Base-by-base conservation (phyloP, 2,113 vertebrate genomes). In the Chloropsis cyanopogon region DNA sequence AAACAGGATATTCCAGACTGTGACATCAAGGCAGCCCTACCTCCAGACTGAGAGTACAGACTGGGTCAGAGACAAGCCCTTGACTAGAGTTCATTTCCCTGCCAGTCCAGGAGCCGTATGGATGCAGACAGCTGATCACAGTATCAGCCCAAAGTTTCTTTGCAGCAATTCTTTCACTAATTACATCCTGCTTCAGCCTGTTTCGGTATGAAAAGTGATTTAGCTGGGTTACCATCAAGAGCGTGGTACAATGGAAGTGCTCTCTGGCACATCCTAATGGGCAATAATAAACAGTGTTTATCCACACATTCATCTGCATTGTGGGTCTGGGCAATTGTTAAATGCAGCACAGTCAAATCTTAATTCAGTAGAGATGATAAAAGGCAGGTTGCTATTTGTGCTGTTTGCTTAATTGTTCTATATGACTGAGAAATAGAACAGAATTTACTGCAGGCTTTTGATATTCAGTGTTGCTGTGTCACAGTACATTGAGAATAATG, bases 401-500 rank as follows among this genome's bases (percentile, higher is more conserved):
- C 35, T 68, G 8, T 84, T 84, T 77, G 41, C 42, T 56, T 96
- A 96, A 95, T 96, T 95, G 71, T 86, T 93, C 79, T 71, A 60
- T 70, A 75, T 2, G 21, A 86, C 64, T 41, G 56, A 90, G 79
- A 93, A 96, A 83, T 37, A 92, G 59, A 93, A 64, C 78, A 82
- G 71, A 91, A 92, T 91, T 93, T 94, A 82, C 54, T 9, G 12
- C 31, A 91, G n/a, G 41, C 42, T 92, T 90, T 83, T 90, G 82
- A 41, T 81, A 86, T 56, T 85, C 82, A 42, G 52, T 49, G 44
- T 86, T 93, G 52, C 71, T 86, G 42, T 95, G 92, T 80, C 91
- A 91, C 63, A 86, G 66, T 66, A 83, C 76, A 81, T 88, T 86
- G 88, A 90, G 79, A 90, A 90, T 96, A 96, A 96, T 90, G 79